These are phyloP conservation scores for Rhabdomys pumilio DNA, from an alignment of 2,797 vertebrate genomes.

Conservation along the genomic window DNA sequence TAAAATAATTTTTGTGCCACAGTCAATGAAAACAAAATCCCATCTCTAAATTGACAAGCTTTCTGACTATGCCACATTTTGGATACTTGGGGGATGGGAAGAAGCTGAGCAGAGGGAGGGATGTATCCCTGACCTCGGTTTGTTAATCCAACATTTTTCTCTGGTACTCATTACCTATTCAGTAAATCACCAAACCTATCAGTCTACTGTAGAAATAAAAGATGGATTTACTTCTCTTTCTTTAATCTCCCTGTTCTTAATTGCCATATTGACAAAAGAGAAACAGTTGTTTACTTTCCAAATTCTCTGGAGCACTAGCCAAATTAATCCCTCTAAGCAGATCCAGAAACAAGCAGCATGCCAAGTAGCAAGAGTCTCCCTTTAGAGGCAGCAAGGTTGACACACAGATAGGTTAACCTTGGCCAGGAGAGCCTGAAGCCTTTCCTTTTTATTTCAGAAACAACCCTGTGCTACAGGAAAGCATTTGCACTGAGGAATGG, in stretches of 20 bases:
- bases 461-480: neutral
- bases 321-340: constrained; percentile 91
- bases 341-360: constrained; percentile 88
- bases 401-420: constrained; percentile 86
- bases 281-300: constrained; percentile 91
- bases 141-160: constrained; percentile 77
- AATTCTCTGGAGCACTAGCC: constrained; percentile 89
- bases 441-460: constrained; percentile 67
- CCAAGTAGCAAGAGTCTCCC: constrained; percentile 86
- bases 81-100: neutral
- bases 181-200: constrained; percentile 84
- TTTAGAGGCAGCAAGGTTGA: constrained; percentile 80
- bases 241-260: constrained; percentile 90
- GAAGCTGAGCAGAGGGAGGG: neutral
- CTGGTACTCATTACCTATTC: constrained; percentile 85
- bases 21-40: constrained; percentile 28
- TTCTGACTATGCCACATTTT: neutral
- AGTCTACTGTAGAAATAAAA: constrained; percentile 88
- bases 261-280: constrained; percentile 91
- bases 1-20: constrained; percentile 33
- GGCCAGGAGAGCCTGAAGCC: constrained; percentile 67
- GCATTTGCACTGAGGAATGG: neutral
- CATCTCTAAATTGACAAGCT: constrained; percentile 12
- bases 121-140: constrained; percentile 79
- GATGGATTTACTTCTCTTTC: constrained; percentile 88